A percentile compares a stretch with the other conserved stretches of the same genome.
Conservation (phyloP, 2,888 invertebrate genomes). For the Coecobrya sp. region DNA sequence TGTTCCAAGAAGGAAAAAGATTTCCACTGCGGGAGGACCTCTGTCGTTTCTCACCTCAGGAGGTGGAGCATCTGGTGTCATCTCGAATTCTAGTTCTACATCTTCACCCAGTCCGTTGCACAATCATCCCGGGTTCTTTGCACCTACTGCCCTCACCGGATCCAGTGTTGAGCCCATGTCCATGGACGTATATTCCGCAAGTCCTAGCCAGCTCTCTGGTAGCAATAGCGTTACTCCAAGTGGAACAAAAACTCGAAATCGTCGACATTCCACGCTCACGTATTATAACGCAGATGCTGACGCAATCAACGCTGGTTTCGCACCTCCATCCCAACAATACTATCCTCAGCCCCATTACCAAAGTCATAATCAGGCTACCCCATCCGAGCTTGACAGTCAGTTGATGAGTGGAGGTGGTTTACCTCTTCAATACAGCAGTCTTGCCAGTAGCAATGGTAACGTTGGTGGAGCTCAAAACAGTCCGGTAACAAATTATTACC, state of each 20-base stretch:
- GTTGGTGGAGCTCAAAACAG: not conserved
- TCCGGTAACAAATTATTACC: slow-evolving; percentile 84
- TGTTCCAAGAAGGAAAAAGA: slow-evolving; percentile 36
- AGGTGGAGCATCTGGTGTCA: not conserved
- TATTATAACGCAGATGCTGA: slow-evolving; percentile 86
- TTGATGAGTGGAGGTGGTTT: not conserved
- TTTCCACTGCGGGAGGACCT: slow-evolving; percentile 3
- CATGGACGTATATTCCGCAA: slow-evolving; percentile 59
- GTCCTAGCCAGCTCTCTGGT: not conserved
- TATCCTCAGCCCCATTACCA: slow-evolving; percentile 77
- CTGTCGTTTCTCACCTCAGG: slow-evolving; percentile 30
- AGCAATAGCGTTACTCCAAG: not conserved
- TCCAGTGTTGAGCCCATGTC: slow-evolving; percentile 66
- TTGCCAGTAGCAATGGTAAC: slow-evolving; percentile 24
- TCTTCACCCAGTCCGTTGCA: slow-evolving; percentile 26
- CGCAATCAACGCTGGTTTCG: slow-evolving; percentile 78
- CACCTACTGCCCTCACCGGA: slow-evolving; percentile 15
- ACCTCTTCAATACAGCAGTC: slow-evolving; percentile 7
- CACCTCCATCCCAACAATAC: slow-evolving; percentile 47
- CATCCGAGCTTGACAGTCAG: not conserved
- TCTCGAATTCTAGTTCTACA: not conserved
- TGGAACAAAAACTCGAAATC: slow-evolving; percentile 65
- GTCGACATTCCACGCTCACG: slow-evolving; percentile 84
- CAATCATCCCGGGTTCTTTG: slow-evolving; percentile 69
- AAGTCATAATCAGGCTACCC: not conserved